Conservation (phyloP, 2,797 vertebrate species). For the Todus mexicanus region DNA sequence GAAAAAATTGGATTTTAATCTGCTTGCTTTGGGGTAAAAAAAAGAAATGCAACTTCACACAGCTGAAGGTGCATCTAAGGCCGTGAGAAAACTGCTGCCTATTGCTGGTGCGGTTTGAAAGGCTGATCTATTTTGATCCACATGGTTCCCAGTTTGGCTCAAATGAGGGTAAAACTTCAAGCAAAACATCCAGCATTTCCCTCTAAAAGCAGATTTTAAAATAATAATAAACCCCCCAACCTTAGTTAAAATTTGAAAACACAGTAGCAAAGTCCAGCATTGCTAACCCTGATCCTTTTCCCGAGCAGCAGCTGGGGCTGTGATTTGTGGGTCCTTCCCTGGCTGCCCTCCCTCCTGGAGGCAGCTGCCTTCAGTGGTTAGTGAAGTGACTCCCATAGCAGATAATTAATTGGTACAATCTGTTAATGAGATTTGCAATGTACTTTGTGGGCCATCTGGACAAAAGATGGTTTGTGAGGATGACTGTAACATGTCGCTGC, state of each 20-base stretch:
- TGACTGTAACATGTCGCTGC: not conserved
- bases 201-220: not conserved
- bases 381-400: not conserved
- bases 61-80: not conserved
- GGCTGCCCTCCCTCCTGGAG: not conserved
- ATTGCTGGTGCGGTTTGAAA: not conserved
- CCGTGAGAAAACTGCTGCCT: not conserved
- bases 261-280: rapidly evolving
- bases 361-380: not conserved
- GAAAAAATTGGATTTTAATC: not conserved
- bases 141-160: not conserved
- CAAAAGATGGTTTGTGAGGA: not conserved
- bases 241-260: not conserved
- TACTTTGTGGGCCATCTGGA: constrained; percentile 27
- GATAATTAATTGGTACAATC: constrained; percentile 36
- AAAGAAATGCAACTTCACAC: not conserved
- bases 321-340: not conserved
- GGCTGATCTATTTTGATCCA: not conserved
- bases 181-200: not conserved
- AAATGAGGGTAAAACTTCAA: not conserved
- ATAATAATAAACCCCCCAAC: not conserved
- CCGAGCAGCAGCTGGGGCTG: not conserved
- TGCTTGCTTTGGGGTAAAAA: not conserved
- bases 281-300: not conserved
- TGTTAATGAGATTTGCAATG: constrained; percentile 24